phyloP scores from a whole-genome alignment of 2,797 vertebrate species.

The Dicrostonyx torquatus region DNA sequence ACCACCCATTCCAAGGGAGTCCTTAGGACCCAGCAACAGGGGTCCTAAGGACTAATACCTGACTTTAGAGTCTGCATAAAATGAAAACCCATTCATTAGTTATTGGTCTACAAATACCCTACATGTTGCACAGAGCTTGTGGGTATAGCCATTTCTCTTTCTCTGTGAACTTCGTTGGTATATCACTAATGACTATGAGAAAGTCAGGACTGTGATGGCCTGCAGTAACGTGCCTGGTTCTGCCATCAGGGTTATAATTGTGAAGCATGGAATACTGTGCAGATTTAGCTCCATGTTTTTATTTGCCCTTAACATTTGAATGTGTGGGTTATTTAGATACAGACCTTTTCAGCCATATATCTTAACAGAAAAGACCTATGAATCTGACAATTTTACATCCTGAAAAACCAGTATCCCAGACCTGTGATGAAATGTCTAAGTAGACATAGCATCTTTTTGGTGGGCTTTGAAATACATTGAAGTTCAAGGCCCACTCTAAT shows the following conservation, averaged over 20 bases:
- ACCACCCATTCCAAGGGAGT: too few species aligned
- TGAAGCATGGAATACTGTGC: neutral
- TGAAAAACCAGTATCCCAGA: neutral
- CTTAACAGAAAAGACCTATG: neutral
- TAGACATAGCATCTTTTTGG: neutral
- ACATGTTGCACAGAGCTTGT: neutral
- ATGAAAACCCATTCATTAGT: neutral
- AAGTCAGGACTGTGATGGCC: neutral
- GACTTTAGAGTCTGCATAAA: neutral
- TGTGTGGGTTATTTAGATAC: neutral
- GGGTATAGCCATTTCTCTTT: neutral
- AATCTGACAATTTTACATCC: neutral
- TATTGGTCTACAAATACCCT: slow-evolving; percentile 16
- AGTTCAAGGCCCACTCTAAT: neutral
- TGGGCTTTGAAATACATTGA: neutral
- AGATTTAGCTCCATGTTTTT: neutral
- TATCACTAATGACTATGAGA: neutral
- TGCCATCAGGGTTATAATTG: neutral
- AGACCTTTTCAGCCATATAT: neutral
- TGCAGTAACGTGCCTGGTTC: neutral
- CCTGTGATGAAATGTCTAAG: neutral
- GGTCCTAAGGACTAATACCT: too few species aligned
- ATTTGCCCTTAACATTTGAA: neutral
- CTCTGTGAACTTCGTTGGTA: neutral
- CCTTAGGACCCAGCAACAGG: too few species aligned